phyloP scores from a whole-genome alignment of 2,888 invertebrate genomes.

The Halocaridina rubra region DNA sequence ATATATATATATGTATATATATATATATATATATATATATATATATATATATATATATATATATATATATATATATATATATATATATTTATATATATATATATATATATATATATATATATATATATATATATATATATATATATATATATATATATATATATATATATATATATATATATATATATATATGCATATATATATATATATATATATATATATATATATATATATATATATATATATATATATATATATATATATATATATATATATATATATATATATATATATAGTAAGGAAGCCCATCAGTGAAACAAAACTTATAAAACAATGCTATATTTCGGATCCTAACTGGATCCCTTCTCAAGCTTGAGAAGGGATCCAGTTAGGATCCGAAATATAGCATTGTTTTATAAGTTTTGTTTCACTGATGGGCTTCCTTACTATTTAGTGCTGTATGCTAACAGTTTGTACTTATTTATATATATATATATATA shows the following conservation, averaged over 20 bases:
- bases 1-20: not conserved
- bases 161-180: constrained; percentile 39
- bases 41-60: not conserved
- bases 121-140: constrained; percentile 25
- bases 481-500: too few relatives aligned
- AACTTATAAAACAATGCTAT: too few relatives aligned
- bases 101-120: constrained; percentile 34
- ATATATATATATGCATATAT: not conserved
- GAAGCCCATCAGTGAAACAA: too few relatives aligned
- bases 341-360: too few relatives aligned
- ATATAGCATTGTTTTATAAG: too few relatives aligned
- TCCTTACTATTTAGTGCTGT: too few relatives aligned
- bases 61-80: constrained; percentile 9
- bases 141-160: constrained; percentile 20
- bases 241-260: not conserved
- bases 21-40: not conserved
- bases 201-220: not conserved
- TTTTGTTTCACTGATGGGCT: too few relatives aligned
- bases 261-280: not conserved
- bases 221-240: not conserved
- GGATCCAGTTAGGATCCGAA: too few relatives aligned
- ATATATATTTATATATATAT: not conserved
- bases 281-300: constrained; percentile 7
- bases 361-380: too few relatives aligned
- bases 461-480: too few relatives aligned